Evolutionary conservation across 2,113 vertebrate species (phyloP).

Genomic region (Lathamus discolor): DNA sequence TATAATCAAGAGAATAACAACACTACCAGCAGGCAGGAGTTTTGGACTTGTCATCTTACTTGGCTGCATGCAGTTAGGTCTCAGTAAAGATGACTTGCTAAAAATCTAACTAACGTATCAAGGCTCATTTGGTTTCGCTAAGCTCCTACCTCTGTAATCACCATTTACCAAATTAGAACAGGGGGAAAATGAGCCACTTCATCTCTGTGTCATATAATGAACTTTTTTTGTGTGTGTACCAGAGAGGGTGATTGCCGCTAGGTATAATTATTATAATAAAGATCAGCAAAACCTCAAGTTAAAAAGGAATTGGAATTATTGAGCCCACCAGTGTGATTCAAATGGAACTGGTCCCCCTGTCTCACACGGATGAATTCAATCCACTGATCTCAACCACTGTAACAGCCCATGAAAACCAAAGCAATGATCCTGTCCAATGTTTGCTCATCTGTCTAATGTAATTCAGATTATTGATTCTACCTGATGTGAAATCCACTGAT

Average conservation of each 20-base stretch:
- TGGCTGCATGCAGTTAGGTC: slow-evolving; percentile 32
- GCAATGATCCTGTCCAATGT: neutral
- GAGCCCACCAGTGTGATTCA: neutral
- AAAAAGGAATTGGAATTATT: slow-evolving; percentile 30
- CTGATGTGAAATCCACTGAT: slow-evolving; percentile 49
- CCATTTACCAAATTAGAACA: slow-evolving; percentile 61
- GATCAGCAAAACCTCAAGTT: slow-evolving; percentile 47
- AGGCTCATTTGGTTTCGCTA: slow-evolving; percentile 54
- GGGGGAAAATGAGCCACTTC: slow-evolving; percentile 61
- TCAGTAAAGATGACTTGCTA: slow-evolving; percentile 57
- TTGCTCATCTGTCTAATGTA: slow-evolving; percentile 44
- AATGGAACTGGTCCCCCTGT: neutral
- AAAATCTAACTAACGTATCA: slow-evolving; percentile 56
- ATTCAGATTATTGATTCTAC: slow-evolving; percentile 41
- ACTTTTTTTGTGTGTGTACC: slow-evolving; percentile 53
- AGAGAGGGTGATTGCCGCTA: slow-evolving; percentile 43
- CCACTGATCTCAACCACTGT: neutral
- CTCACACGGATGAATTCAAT: neutral
- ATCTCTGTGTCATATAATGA: slow-evolving; percentile 61
- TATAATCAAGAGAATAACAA: slow-evolving; percentile 50
- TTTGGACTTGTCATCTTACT: slow-evolving; percentile 33
- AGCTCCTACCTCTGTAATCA: slow-evolving; percentile 66
- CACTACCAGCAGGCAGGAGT: slow-evolving; percentile 33
- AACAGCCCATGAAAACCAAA: slow-evolving; percentile 5
- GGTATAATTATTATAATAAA: slow-evolving; percentile 64